Percentiles rank a stretch among this genome's conserved stretches.
Conservation (phyloP, 2,888 invertebrate species). For the Scaeva pyrastri region DNA sequence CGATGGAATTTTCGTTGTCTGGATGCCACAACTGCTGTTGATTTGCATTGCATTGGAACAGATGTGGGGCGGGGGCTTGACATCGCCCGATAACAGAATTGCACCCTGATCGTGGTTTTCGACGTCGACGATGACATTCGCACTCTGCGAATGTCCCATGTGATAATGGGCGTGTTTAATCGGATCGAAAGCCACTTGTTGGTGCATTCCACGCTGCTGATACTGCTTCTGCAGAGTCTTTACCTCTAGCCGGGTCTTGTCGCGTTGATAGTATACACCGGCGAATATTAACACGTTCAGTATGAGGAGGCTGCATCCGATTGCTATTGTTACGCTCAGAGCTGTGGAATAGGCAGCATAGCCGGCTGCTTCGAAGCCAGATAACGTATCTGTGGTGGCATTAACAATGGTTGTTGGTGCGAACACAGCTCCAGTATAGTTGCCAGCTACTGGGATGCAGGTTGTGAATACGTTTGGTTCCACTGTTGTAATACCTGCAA, state of each 20-base stretch:
- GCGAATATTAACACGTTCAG: constrained; percentile 97
- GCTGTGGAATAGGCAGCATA: constrained; percentile 96
- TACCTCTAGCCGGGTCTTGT: constrained; percentile 92
- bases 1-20: constrained; percentile 79
- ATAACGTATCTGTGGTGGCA: constrained; percentile 90
- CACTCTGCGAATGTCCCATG: constrained; percentile 90
- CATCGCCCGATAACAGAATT: constrained; percentile 87
- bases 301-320: constrained; percentile 96
- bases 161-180: constrained; percentile 93
- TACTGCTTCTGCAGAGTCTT: constrained; percentile 90
- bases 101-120: constrained; percentile 89
- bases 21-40: constrained; percentile 78
- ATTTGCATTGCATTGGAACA: constrained; percentile 86
- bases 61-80: constrained; percentile 88
- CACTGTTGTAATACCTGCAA: constrained; percentile 83
- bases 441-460: constrained; percentile 85
- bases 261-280: constrained; percentile 96
- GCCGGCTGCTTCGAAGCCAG: constrained; percentile 92
- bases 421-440: constrained; percentile 81
- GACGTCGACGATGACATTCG: constrained; percentile 93
- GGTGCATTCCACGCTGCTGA: constrained; percentile 88
- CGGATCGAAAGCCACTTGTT: constrained; percentile 85
- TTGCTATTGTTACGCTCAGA: constrained; percentile 96
- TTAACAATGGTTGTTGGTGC: constrained; percentile 86
- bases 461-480: constrained; percentile 85